Evolutionary conservation across 2,797 vertebrate species (phyloP), one percentile per base, ranked within the genome.

Genomic region (Ceryle rudis): DNA sequence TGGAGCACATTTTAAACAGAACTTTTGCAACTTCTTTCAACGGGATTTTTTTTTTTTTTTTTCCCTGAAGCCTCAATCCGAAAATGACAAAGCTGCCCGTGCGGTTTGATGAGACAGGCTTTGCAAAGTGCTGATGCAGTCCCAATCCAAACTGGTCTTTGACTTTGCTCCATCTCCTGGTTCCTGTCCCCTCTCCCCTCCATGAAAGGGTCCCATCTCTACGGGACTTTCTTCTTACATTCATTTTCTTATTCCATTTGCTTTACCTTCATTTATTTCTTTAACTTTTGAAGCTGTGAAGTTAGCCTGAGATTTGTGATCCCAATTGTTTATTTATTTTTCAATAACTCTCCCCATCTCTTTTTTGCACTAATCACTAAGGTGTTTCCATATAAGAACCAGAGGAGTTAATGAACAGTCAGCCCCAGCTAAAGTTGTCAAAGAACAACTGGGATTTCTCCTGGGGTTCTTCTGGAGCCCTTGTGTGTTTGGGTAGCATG

Each of bases 1-100:
- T 1, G 0, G 14, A 21, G 39, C 2, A 0, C 6, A 0, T 3
- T 23, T 21, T 14, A 6, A n/a, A 15, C 14, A 26, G 6, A 51
- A 67, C 12, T 89, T 89, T 73, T 60, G 88, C 90, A 58, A 39
- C 42, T 12, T 1, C 11, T 62, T 69, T 33, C 31, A 1, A 3
- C 0, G 1, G 35, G 28, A 7, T 28, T 35, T 9, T n/a, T 31
- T 14, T 41, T 46, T 14, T 2, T 3, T 5, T n/a, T 49, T 7
- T 3, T 2, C 4, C 33, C 49, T 5, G 15, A 4, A 65, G 54
- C 16, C 6, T 35, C 65, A 5, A 1, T 28, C 49, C 37, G 35
- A 5, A 58, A 39, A 9, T 0, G 22, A 21, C 70, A 6, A 58
- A 13, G 74, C 37, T 19, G 42, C 28, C 46, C 13, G 0, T 13